Evolutionary conservation across 2,797 vertebrate species (phyloP).

Genomic region (Rousettus madagascariensis): DNA sequence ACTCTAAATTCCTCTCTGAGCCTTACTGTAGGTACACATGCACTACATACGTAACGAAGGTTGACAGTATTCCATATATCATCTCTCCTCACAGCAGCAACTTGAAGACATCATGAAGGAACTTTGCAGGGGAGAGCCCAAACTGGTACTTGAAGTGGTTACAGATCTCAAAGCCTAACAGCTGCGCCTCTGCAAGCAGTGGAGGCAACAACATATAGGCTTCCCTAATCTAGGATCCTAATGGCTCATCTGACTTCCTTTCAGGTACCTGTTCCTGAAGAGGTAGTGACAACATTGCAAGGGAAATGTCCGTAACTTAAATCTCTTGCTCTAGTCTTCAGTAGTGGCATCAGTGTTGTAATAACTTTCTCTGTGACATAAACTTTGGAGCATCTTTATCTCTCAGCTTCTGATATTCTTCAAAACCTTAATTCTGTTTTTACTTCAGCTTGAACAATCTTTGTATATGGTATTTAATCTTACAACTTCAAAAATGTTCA

Average conservation of each 20-base stretch:
- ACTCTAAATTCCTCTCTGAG: slow-evolving; percentile 44
- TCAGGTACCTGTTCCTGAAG: not conserved
- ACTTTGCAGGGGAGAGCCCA: not conserved
- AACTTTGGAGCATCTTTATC: not conserved
- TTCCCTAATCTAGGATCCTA: not conserved
- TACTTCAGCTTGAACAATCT: slow-evolving; percentile 30
- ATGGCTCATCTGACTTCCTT: not conserved
- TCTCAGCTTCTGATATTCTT: not conserved
- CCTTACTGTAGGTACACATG: not conserved
- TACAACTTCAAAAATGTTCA: slow-evolving; percentile 55
- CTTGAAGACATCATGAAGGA: not conserved
- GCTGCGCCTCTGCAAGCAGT: not conserved
- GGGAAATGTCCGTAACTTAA: not conserved
- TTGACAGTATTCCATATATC: not conserved
- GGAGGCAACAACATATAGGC: not conserved
- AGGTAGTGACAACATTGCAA: not conserved
- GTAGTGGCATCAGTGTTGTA: not conserved
- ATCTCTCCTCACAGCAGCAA: not conserved
- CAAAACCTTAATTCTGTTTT: slow-evolving; percentile 40
- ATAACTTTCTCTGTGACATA: not conserved
- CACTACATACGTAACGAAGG: not conserved
- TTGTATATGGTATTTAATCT: slow-evolving; percentile 32
- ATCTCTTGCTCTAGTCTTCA: not conserved
- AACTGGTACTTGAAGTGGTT: not conserved
- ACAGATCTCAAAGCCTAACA: not conserved